Evolutionary conservation across 2,888 invertebrate genomes (phyloP).

Genomic region (Mongoloraphidia duomilia): DNA sequence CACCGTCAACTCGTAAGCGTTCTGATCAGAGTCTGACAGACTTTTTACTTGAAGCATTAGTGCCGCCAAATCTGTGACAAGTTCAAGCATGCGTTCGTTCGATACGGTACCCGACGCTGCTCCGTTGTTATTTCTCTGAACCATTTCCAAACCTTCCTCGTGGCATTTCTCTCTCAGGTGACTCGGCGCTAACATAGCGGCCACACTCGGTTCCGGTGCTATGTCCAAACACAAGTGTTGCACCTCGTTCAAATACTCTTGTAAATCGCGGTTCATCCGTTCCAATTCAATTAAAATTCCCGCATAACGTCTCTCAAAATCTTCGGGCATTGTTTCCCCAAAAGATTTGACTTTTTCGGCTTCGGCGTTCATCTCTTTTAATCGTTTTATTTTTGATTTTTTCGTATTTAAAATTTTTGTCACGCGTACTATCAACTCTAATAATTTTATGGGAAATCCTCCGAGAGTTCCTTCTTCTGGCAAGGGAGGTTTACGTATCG

Average conservation of each 20-base stretch:
- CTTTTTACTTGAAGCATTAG: conserved; percentile 79
- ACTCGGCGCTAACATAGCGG: conserved; percentile 78
- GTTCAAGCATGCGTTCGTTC: conserved; percentile 49
- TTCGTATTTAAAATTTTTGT: conserved; percentile 76
- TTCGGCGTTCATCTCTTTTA: conserved; percentile 79
- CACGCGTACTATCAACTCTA: conserved; percentile 76
- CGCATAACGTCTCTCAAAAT: conserved; percentile 86
- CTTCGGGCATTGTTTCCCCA: conserved; percentile 62
- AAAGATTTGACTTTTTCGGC: conserved; percentile 77
- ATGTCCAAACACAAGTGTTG: conserved; percentile 74
- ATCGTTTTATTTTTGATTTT: conserved; percentile 58
- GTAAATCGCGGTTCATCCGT: conserved; percentile 76
- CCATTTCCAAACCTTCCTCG: conserved; percentile 69
- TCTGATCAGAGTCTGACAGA: conserved; percentile 64
- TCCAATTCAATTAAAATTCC: conserved; percentile 77
- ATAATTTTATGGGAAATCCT: conserved; percentile 69
- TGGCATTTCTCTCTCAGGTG: conserved; percentile 76
- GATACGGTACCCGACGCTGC: conserved; percentile 34
- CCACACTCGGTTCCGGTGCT: conserved; percentile 73
- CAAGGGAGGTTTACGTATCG: conserved; percentile 23
- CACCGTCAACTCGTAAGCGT: conserved; percentile 80
- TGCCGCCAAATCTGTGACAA: conserved; percentile 79
- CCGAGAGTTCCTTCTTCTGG: conserved; percentile 45
- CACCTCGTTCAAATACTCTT: conserved; percentile 71
- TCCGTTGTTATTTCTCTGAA: conserved; percentile 51